A percentile compares a stretch with the other conserved stretches of the same genome.
These are phyloP conservation scores for Liodrosophila aerea DNA, from an alignment of 2,888 invertebrate species.

Conservation along the genomic window DNA sequence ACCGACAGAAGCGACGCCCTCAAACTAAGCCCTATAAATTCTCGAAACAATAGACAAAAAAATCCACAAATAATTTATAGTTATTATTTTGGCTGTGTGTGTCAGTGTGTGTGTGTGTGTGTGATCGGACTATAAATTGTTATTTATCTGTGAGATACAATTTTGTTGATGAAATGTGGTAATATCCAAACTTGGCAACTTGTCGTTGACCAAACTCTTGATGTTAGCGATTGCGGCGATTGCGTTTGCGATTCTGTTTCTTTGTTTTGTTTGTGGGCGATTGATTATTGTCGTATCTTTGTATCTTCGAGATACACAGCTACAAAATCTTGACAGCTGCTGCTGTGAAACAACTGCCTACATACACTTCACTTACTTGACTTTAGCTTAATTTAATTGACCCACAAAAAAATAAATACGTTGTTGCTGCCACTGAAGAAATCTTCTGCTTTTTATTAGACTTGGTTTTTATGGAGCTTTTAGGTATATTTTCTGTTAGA, in stretches of 20 bases:
- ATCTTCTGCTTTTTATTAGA: too few species aligned
- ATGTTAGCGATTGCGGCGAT: slow-evolving; percentile 2
- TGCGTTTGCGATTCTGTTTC: slow-evolving; percentile 7
- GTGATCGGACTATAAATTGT: slow-evolving; percentile 60
- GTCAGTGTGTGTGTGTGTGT: slow-evolving; percentile 16
- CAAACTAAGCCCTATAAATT: slow-evolving; percentile 39
- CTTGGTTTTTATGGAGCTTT: too few species aligned
- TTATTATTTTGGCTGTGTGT: slow-evolving; percentile 46
- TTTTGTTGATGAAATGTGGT: slow-evolving; percentile 51
- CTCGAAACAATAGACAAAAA: slow-evolving; percentile 36
- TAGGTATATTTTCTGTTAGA: too few species aligned
- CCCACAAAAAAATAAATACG: slow-evolving; percentile 4
- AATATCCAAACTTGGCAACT: slow-evolving; percentile 60
- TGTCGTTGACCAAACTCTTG: slow-evolving; percentile 42
- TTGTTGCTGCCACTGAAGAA: too few species aligned
- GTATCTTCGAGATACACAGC: slow-evolving; percentile 25
- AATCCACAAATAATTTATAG: slow-evolving; percentile 56
- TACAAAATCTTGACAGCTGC: slow-evolving; percentile 28
- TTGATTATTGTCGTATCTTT: slow-evolving; percentile 15
- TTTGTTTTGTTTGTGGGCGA: slow-evolving; percentile 26
- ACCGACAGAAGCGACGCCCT: not conserved
- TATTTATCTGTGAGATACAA: slow-evolving; percentile 35
- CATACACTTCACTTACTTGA: too few species aligned
- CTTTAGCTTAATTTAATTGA: slow-evolving; percentile 1
- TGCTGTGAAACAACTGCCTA: slow-evolving; percentile 1